Evolutionary conservation across 2,797 vertebrate species (phyloP), one percentile per base, ranked within the genome.

Genomic region (Zalophus californianus): DNA sequence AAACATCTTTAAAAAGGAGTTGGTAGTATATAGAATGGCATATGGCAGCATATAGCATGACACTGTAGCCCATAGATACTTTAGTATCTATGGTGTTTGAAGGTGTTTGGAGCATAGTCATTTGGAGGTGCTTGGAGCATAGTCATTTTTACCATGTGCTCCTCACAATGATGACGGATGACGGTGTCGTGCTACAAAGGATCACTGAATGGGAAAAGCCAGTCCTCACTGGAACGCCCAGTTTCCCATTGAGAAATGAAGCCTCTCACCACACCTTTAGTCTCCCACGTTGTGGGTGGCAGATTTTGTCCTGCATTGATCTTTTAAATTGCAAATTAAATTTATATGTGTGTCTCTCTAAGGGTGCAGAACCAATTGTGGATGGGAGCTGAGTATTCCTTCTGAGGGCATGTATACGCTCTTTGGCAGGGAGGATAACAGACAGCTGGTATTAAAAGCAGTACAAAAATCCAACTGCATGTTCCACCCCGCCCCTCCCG

Each of bases 301-400:
- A 97, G 95, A 96, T 98, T 97, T 97, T 82, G 78, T 94, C 91
- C 88, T 97, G 93, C 96, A 95, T 94, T 98, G 96, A 98, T 97
- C 70, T 66, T 96, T 94, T 97, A 88, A 97, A 98, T 98, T 95
- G 41, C 60, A 38, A n/a, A 62, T 29, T 29, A 29, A n/a, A 84
- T 54, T 62, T 88, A 23, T 62, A 23, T 54, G 54, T 64, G 44
- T 25, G 25, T 86, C 12, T 95, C 29, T 23, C 50, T 86, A 27
- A 77, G 50, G 73, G 73, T 88, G 79, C 86, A 95, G 78, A 94
- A 87, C 35, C 92, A 97, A 25, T 96, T 94, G 92, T 72, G 83
- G 32, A 5, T 82, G 87, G 94, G 91, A 98, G 94, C 52, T 97
- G 88, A 86, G 25, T 48, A 93, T 88, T 97, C 88, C 48, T 94